Evolutionary conservation across 2,888 invertebrate species (phyloP), one percentile per base, ranked within the genome.

Genomic region (Sepiola atlantica): DNA sequence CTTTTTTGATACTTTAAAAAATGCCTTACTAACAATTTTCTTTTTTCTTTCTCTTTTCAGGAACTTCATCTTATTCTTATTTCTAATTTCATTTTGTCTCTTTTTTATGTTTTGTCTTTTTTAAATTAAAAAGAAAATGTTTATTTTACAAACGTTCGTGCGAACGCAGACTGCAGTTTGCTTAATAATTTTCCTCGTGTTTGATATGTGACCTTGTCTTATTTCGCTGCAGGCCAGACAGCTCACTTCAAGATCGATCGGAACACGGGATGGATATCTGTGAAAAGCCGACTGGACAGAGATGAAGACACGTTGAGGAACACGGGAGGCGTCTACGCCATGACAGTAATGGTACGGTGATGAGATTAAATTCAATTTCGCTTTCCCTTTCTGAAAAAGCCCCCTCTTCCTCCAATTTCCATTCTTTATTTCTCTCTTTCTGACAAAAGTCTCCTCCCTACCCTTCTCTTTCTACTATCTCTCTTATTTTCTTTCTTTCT

Each of bases 241-340:
- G 94, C 95, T 54, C 96, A 96, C 94, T 96, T 96, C 95, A 95
- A 95, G 32, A 94, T 96, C 21, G 94, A 96, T 94, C 61, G 94
- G 32, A 93, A 92, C 10, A 96, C 96, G 77, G 96, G 96, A 8
- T 95, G 95, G 95, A 96, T 96, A 57, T 96, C 95, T 4, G 95
- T 96, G 18, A 96, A 96, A 45, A 95, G 95, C 28, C 54, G 94
- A 6, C 94, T 96, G 55, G 96, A 96, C 94, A 94, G 96, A 55
- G 96, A 96, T 95, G 95, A 95, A 20, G 95, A 95, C 28, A 95
- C 95, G 18, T 95, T 96, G 93, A 95, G 96, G 92, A 95, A 96
- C 94, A 96, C 94, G 35, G 96, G 96, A 4, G 96, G 96, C 3
- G 96, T 96, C 35, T 96, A 96, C 93, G 96, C 96, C 32, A 95